Evolutionary conservation across 1,140 invertebrate genomes (phyloP), one percentile per base, ranked within the genome.

Genomic region (Calephelis nemesis): DNA sequence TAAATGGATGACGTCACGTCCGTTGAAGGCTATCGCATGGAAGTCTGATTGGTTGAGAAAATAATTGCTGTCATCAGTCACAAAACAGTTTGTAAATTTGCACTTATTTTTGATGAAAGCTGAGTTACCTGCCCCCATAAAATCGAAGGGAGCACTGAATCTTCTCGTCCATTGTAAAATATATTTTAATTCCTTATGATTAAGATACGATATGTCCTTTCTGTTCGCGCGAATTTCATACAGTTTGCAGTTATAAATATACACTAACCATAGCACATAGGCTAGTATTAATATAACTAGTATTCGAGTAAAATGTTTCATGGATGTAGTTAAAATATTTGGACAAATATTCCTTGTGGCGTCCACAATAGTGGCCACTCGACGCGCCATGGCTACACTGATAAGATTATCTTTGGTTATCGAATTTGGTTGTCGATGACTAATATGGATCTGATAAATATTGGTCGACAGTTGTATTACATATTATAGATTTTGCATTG

Each of bases 11-110:
- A 83, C 69, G 40, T 85, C 77, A 1, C 78, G 76, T 1, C 80
- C 83, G 39, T 83, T 81, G 58, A 90, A 88, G 0, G 72, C 70
- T 7, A 90, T 73, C 0, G 74, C 85, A 62, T 90, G 82, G 42
- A 84, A 90, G 9, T 76, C 66, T 1, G 68, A 72, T 13, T 70
- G 60, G 62, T 76, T 64, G 7, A 63, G 47, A 0, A 85, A 76
- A 62, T 72, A 77, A 5, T 63, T 62, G 15, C n/a, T 65, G 47
- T 86, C 70, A 10, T 71, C 63, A 8, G 81, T 85, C 0, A 88
- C 79, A n/a, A 68, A 74, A 70, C 85, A 88, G 63, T 86, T 86
- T 1, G 67, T 75, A 58, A 75, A 69, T 7, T 69, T 49, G 49
- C 85, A 88, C 12, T 80, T 74, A 62, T 79, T 73, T 19, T 75